These are phyloP conservation scores for Paraplagusia blochii DNA, from an alignment of 2,113 vertebrate genomes.

Conservation along the genomic window DNA sequence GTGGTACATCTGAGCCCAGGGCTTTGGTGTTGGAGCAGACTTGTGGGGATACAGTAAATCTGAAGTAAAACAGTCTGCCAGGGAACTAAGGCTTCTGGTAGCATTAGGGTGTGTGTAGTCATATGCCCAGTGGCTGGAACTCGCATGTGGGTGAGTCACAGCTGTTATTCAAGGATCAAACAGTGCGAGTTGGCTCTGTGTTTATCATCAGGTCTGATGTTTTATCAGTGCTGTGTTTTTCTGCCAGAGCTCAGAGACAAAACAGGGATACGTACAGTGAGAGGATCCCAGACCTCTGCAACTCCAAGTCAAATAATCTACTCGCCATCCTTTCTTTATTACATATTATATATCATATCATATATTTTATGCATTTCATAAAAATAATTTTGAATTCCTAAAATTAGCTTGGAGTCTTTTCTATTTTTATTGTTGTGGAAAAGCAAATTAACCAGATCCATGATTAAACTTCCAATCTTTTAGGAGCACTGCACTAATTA, in stretches of 20 bases:
- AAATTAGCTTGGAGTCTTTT: no score
- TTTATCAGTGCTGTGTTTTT: constrained; percentile 56
- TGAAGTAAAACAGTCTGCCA: constrained; percentile 61
- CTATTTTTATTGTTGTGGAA: no score
- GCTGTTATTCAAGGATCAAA: constrained; percentile 60
- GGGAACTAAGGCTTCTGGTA: constrained; percentile 42
- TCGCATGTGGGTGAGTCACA: constrained; percentile 54
- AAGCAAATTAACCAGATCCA: no score
- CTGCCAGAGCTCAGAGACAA: constrained; percentile 23
- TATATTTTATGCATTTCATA: no score
- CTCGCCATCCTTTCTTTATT: constrained; percentile 3
- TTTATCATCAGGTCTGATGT: constrained; percentile 46
- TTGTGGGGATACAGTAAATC: constrained; percentile 35
- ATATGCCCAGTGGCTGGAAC: constrained; percentile 31
- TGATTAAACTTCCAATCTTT: no score
- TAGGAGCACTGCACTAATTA: no score
- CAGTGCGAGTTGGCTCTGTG: constrained; percentile 37
- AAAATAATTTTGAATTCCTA: no score
- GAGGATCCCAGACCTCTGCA: constrained; percentile 15
- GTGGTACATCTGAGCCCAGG: constrained; percentile 56
- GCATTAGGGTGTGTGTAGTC: constrained; percentile 41
- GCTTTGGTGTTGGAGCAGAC: constrained; percentile 47
- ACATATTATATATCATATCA: no score
- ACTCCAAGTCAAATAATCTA: constrained; percentile 2
- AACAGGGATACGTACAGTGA: constrained; percentile 30